These are phyloP conservation scores for Rhagophthalmus giganteus DNA, from an alignment of 2,888 invertebrate species.

Conservation along the genomic window DNA sequence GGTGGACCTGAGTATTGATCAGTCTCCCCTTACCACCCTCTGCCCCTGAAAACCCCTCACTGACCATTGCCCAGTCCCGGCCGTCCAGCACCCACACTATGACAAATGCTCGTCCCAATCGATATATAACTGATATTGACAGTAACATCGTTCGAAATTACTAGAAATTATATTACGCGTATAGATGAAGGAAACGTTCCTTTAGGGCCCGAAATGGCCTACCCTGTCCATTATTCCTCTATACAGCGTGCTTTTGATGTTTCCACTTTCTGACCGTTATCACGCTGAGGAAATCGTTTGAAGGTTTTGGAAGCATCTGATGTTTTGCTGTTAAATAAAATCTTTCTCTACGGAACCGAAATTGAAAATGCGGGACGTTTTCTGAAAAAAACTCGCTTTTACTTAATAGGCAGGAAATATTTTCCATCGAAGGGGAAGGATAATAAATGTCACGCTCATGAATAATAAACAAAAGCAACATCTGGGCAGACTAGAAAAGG, in stretches of 20 bases:
- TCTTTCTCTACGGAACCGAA: too few species aligned
- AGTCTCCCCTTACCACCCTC: slow-evolving; percentile 42
- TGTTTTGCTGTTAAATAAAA: background rate
- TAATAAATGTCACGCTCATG: slow-evolving; percentile 34
- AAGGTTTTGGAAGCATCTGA: slow-evolving; percentile 4
- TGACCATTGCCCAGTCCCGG: slow-evolving; percentile 53
- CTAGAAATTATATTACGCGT: slow-evolving; percentile 17
- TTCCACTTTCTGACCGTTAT: slow-evolving; percentile 20
- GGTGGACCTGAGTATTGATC: slow-evolving; percentile 59
- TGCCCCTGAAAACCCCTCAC: slow-evolving; percentile 40
- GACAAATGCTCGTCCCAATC: slow-evolving; percentile 56
- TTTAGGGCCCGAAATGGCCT: slow-evolving; percentile 3
- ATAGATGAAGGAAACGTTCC: slow-evolving; percentile 3
- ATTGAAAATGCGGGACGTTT: too few species aligned
- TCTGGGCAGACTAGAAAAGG: slow-evolving; percentile 41
- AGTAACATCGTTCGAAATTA: slow-evolving; percentile 40
- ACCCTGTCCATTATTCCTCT: slow-evolving; percentile 10
- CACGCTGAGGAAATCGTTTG: slow-evolving; percentile 16
- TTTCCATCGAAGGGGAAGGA: slow-evolving; percentile 22
- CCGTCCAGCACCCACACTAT: slow-evolving; percentile 53
- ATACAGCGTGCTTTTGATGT: slow-evolving; percentile 15
- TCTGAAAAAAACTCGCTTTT: slow-evolving; percentile 13
- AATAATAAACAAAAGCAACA: slow-evolving; percentile 41
- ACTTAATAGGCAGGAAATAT: slow-evolving; percentile 26
- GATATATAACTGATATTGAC: slow-evolving; percentile 56